These are phyloP conservation scores for Hypselothyrea guttata DNA, from an alignment of 2,888 invertebrate genomes.

Conservation along the genomic window DNA sequence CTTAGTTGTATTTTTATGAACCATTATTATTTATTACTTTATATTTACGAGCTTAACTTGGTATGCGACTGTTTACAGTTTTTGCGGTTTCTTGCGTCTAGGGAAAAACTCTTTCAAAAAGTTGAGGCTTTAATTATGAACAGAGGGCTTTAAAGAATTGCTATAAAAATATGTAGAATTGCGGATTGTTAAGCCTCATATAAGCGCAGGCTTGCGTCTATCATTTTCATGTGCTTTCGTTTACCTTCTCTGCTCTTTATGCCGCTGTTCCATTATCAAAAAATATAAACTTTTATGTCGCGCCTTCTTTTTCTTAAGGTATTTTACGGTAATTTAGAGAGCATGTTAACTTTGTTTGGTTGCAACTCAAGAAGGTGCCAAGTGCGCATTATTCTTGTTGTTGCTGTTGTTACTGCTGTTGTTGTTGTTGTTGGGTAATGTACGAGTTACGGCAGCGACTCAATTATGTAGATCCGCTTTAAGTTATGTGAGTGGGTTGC, in stretches of 20 bases:
- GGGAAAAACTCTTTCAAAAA: too few relatives aligned
- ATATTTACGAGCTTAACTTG: too few relatives aligned
- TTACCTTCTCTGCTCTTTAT: too few relatives aligned
- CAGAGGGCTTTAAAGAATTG: too few relatives aligned
- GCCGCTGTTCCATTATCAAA: conserved; percentile 29
- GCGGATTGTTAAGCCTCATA: too few relatives aligned
- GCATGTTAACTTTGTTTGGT: conserved; percentile 51
- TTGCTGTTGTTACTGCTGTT: conserved; percentile 16
- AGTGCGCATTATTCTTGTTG: conserved; percentile 38
- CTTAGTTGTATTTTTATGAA: not conserved
- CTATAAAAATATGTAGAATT: too few relatives aligned
- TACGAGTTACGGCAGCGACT: conserved; percentile 60
- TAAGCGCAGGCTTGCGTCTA: too few relatives aligned
- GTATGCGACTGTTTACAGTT: not conserved
- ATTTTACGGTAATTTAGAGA: conserved; percentile 52
- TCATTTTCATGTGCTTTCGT: too few relatives aligned
- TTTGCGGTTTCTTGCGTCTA: too few relatives aligned
- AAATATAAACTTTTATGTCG: conserved; percentile 48
- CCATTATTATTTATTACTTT: too few relatives aligned
- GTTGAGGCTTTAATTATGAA: too few relatives aligned
- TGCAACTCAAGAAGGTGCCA: conserved; percentile 36
- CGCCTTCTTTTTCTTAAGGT: conserved; percentile 33
- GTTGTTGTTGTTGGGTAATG: conserved; percentile 43
- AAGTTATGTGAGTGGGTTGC: conserved; percentile 61
- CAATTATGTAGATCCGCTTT: conserved; percentile 75